Evolutionary conservation across 1,140 invertebrate species (phyloP).

Genomic region (Zaprionus camerounensis): DNA sequence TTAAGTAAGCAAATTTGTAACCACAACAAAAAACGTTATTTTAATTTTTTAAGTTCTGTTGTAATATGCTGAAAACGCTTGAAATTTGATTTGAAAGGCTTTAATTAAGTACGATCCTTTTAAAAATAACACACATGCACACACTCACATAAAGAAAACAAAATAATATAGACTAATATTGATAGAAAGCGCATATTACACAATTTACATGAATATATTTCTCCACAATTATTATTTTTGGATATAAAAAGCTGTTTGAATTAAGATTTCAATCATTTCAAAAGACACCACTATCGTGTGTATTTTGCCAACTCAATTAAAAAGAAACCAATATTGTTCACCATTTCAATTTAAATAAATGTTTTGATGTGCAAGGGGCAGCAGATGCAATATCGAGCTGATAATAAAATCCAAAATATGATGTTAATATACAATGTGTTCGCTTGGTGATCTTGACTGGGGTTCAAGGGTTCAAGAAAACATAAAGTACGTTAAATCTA

Average conservation of each 20-base stretch:
- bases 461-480: not conserved
- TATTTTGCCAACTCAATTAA: conserved; percentile 25
- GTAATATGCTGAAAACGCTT: conserved; percentile 69
- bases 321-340: conserved; percentile 34
- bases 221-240: conserved; percentile 29
- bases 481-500: too few relatives aligned
- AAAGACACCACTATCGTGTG: conserved; percentile 24
- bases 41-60: conserved; percentile 74
- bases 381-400: not conserved
- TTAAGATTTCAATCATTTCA: conserved; percentile 11
- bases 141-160: conserved; percentile 8
- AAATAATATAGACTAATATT: conserved; percentile 19
- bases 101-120: conserved; percentile 51
- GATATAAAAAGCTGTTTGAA: conserved; percentile 19
- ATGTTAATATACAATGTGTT: not conserved
- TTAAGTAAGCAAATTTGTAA: conserved; percentile 60
- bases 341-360: conserved; percentile 43
- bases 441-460: not conserved
- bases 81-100: conserved; percentile 60
- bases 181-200: conserved; percentile 42
- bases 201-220: conserved; percentile 29
- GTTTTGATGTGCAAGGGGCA: conserved; percentile 40
- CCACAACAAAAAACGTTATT: conserved; percentile 62
- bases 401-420: conserved; percentile 1
- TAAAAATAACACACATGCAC: conserved; percentile 22